phyloP scores from a whole-genome alignment of 2,888 invertebrate species.

The Carterocephalus palaemon region DNA sequence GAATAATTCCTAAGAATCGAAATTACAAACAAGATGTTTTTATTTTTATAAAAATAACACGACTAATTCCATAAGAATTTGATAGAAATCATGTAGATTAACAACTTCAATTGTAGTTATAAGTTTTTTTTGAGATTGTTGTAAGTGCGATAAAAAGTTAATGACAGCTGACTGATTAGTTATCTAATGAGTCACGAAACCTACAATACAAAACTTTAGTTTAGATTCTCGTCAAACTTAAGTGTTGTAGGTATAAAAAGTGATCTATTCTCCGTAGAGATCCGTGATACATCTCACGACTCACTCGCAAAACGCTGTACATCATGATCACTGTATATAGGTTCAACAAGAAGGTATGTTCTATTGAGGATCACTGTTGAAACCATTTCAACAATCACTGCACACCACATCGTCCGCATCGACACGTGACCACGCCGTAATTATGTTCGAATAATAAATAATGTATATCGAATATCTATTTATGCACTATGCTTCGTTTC shows the following conservation, averaged over 20 bases:
- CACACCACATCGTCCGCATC: slow-evolving; percentile 18
- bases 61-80: too few relatives aligned
- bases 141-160: too few relatives aligned
- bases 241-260: slow-evolving; percentile 2
- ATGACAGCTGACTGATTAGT: too few relatives aligned
- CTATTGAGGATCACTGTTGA: slow-evolving; percentile 39
- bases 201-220: too few relatives aligned
- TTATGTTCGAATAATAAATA: neutral
- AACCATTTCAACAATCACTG: slow-evolving; percentile 34
- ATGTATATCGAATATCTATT: neutral
- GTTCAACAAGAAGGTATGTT: too few relatives aligned
- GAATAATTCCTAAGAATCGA: too few relatives aligned
- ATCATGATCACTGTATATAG: slow-evolving; percentile 54
- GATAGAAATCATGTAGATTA: too few relatives aligned
- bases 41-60: too few relatives aligned
- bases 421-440: slow-evolving; percentile 3
- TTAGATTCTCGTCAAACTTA: neutral
- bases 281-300: slow-evolving; percentile 39
- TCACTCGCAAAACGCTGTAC: slow-evolving; percentile 55
- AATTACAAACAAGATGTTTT: too few relatives aligned
- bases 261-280: slow-evolving; percentile 26
- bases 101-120: too few relatives aligned
- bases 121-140: too few relatives aligned
- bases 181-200: too few relatives aligned
- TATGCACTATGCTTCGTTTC: neutral